Evolutionary conservation across 64 coral and sea anemone species (phyloP).

Genomic region (Hydrozoanthus tunicans): DNA sequence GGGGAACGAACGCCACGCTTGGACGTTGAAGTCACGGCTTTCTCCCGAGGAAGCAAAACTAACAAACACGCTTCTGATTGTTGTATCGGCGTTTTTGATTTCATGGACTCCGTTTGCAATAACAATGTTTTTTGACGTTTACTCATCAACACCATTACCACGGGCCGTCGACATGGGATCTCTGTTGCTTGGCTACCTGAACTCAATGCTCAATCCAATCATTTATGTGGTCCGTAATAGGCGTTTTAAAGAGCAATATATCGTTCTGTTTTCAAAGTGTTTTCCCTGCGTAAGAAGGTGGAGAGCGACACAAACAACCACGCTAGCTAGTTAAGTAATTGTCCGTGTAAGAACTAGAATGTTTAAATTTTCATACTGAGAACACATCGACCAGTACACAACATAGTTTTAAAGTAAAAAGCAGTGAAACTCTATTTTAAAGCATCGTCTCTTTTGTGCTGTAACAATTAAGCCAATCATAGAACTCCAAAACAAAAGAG

Average conservation of each 20-base stretch:
- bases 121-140: slow-evolving; percentile 66
- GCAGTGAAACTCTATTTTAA: too few species aligned
- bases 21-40: slow-evolving; percentile 29
- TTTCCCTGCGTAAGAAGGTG: neutral
- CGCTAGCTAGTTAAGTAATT: too few species aligned
- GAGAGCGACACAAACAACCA: neutral
- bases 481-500: too few species aligned
- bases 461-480: too few species aligned
- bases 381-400: too few species aligned
- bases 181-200: slow-evolving; percentile 60
- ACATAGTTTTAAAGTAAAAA: too few species aligned
- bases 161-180: slow-evolving; percentile 53
- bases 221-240: slow-evolving; percentile 45
- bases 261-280: slow-evolving; percentile 24
- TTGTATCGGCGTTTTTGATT: slow-evolving; percentile 43
- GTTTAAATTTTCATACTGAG: too few species aligned
- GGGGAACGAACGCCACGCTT: neutral
- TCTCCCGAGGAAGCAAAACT: slow-evolving; percentile 53
- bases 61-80: slow-evolving; percentile 59
- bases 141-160: slow-evolving; percentile 11
- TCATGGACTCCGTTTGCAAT: slow-evolving; percentile 67
- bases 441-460: too few species aligned
- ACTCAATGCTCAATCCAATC: slow-evolving; percentile 58
- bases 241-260: slow-evolving; percentile 41
- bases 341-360: too few species aligned